phyloP scores from a whole-genome alignment of 2,888 invertebrate species.

The Hypercompe scribonia region DNA sequence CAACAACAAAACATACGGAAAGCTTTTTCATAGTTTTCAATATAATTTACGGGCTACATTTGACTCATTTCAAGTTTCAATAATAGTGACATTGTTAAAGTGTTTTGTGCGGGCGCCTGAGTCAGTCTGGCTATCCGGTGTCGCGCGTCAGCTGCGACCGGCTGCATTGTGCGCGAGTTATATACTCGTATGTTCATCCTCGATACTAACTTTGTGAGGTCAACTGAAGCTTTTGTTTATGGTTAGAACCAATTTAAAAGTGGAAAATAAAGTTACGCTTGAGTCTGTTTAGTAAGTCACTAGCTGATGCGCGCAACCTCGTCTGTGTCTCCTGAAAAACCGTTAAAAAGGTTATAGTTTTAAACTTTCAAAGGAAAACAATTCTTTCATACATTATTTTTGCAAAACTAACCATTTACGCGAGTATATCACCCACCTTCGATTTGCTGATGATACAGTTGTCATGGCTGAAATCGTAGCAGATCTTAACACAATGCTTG shows the following conservation, averaged over 20 bases:
- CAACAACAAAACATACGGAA: neutral
- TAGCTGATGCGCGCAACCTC: no score
- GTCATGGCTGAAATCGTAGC: no score
- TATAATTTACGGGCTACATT: neutral
- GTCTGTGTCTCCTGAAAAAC: no score
- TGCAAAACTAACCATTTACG: no score
- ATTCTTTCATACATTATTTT: no score
- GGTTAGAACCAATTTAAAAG: slow-evolving; percentile 9
- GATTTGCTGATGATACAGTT: no score
- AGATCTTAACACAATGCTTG: no score
- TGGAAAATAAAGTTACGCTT: neutral
- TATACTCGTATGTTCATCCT: neutral
- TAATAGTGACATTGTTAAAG: slow-evolving; percentile 16
- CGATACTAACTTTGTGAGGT: slow-evolving; percentile 8
- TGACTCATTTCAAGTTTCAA: slow-evolving; percentile 1
- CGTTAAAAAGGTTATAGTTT: no score
- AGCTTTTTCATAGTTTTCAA: neutral
- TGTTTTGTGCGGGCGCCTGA: neutral
- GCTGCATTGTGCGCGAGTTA: slow-evolving; percentile 11
- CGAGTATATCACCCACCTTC: no score
- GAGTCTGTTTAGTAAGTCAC: neutral
- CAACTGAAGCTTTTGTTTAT: slow-evolving; percentile 9
- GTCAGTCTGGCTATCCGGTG: slow-evolving; percentile 13
- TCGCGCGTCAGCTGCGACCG: slow-evolving; percentile 4
- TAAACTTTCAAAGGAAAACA: no score